Percentiles rank a stretch among this genome's conserved stretches.
Conservation (phyloP, 2,113 vertebrate genomes). For the Carassius carassius region DNA sequence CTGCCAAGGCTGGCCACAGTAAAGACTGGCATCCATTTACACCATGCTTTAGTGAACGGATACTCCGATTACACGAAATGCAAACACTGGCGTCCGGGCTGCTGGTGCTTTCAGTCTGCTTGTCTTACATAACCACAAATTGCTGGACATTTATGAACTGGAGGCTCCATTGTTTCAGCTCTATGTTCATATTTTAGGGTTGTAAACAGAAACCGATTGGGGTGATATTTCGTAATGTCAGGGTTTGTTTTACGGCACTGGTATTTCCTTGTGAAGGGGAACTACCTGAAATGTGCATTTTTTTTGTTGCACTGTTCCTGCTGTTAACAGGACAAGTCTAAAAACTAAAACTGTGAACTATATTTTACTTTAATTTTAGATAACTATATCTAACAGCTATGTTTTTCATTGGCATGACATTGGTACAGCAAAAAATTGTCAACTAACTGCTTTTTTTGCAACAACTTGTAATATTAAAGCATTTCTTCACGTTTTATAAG, state of each 20-base stretch:
- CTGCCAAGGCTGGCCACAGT: constrained; percentile 54
- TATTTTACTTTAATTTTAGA: not conserved
- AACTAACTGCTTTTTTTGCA: not conserved
- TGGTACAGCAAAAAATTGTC: too few species aligned
- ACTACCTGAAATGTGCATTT: constrained; percentile 4
- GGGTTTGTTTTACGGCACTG: not conserved
- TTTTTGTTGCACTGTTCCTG: not conserved
- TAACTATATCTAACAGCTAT: not conserved
- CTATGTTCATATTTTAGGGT: constrained; percentile 67
- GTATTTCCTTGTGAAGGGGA: not conserved
- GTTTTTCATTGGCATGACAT: not conserved
- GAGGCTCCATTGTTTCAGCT: constrained; percentile 61
- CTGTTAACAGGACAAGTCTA: not conserved
- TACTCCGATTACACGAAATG: constrained; percentile 81
- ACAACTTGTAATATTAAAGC: not conserved
- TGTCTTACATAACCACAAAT: constrained; percentile 70
- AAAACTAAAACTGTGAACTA: not conserved
- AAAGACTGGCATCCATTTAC: constrained; percentile 75
- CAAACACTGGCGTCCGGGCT: constrained; percentile 72
- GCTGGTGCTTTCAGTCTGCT: constrained; percentile 53
- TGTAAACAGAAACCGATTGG: constrained; percentile 60
- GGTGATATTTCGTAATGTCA: not conserved
- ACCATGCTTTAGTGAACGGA: constrained; percentile 77
- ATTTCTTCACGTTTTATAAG: not conserved
- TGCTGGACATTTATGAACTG: constrained; percentile 60